Evolutionary conservation across 2,888 invertebrate genomes (phyloP).

Genomic region (Lycophotia porphyrea): DNA sequence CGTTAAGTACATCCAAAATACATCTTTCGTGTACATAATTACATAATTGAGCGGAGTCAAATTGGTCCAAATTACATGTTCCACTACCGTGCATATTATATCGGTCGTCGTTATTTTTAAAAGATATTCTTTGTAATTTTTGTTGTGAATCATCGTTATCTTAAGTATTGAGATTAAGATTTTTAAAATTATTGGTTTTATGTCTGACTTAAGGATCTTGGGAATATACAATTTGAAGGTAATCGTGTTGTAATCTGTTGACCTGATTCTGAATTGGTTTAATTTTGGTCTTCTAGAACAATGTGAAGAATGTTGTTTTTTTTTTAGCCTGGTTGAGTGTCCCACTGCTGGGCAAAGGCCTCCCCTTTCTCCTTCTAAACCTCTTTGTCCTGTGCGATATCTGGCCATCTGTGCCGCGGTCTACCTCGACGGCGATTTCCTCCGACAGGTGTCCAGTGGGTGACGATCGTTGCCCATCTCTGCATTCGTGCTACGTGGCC

Average conservation of each 20-base stretch:
- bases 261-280: background rate
- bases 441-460: no score
- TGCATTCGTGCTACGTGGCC: no score
- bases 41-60: conserved; percentile 63
- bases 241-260: conserved; percentile 21
- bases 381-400: no score
- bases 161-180: conserved; percentile 57
- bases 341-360: no score
- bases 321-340: no score
- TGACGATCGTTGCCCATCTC: no score
- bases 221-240: conserved; percentile 41
- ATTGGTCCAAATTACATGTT: conserved; percentile 66
- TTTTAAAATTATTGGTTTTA: conserved; percentile 57
- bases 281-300: background rate
- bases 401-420: no score
- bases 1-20: conserved; percentile 61
- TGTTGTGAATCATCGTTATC: conserved; percentile 57
- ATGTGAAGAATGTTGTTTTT: no score
- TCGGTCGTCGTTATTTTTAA: conserved; percentile 52
- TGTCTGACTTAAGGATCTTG: conserved; percentile 30
- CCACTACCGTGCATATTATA: conserved; percentile 52
- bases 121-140: conserved; percentile 57
- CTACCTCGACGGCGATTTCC: no score
- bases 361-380: no score
- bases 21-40: conserved; percentile 60